These are phyloP conservation scores for Harlomillsia oculata DNA, from an alignment of 1,140 invertebrate species.

Conservation along the genomic window DNA sequence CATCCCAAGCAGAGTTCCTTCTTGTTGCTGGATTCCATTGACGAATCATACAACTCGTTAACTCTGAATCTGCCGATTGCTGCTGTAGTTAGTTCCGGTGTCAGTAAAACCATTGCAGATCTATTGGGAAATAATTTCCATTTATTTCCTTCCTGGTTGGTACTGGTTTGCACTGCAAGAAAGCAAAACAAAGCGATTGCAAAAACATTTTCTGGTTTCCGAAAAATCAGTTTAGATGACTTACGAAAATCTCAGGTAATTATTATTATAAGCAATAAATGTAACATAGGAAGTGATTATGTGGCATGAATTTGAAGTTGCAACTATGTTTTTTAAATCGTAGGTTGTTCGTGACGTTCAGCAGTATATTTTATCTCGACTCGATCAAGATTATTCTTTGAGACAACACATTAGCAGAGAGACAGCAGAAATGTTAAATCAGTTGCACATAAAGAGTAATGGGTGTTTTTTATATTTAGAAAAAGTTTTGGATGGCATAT, in stretches of 20 bases:
- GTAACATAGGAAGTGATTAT: too few species aligned
- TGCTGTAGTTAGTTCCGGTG: not conserved
- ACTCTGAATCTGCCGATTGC: constrained; percentile 32
- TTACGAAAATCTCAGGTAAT: constrained; percentile 74
- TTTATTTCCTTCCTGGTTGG: constrained; percentile 84
- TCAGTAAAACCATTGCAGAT: constrained; percentile 65
- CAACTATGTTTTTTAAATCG: not conserved
- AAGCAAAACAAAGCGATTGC: constrained; percentile 72
- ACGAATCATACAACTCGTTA: constrained; percentile 52
- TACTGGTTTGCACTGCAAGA: constrained; percentile 79
- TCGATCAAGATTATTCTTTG: constrained; percentile 72
- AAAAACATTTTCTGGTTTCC: constrained; percentile 84
- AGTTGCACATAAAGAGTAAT: constrained; percentile 91
- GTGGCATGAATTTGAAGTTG: too few species aligned
- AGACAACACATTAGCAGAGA: constrained; percentile 69
- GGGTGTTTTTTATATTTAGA: constrained; percentile 82
- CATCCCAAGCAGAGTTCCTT: constrained; percentile 69
- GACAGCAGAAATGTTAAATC: constrained; percentile 88
- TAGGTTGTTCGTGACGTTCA: constrained; percentile 72
- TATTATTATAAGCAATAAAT: not conserved
- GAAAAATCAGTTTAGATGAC: constrained; percentile 86
- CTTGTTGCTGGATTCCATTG: constrained; percentile 82
- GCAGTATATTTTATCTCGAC: constrained; percentile 80
- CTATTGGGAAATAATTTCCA: constrained; percentile 80
- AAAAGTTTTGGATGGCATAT: constrained; percentile 82